Evolutionary conservation across 2,113 vertebrate species (phyloP).

Genomic region (Tinamus guttatus): DNA sequence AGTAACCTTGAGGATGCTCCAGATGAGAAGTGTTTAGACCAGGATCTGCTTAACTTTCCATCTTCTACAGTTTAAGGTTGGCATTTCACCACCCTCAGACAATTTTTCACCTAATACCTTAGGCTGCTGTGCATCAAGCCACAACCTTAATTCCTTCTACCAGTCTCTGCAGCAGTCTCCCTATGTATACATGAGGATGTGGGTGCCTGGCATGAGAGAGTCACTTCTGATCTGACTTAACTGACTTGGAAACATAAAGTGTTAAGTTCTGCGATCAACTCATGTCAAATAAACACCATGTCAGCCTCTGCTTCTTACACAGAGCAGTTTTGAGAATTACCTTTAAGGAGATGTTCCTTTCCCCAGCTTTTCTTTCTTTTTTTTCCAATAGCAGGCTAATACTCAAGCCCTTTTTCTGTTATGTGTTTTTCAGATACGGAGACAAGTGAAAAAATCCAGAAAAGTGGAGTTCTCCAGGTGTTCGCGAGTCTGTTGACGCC

Average conservation of each 20-base stretch:
- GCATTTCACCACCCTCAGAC: not conserved
- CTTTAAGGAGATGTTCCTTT: not conserved
- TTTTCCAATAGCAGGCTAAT: conserved; percentile 23
- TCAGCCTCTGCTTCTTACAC: not conserved
- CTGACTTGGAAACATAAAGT: not conserved
- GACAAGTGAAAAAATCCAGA: conserved; percentile 94
- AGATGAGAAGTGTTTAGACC: not conserved
- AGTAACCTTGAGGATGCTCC: not conserved
- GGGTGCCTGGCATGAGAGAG: not conserved
- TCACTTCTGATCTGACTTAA: not conserved
- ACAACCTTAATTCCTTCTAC: not conserved
- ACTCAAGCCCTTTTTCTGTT: conserved; percentile 23
- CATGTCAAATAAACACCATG: not conserved
- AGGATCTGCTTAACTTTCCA: not conserved
- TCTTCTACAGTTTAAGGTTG: not conserved
- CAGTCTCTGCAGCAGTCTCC: not conserved
- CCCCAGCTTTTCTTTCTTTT: not conserved
- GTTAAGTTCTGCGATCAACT: not conserved
- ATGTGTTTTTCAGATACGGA: conserved; percentile 86
- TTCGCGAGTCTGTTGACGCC: conserved; percentile 87
- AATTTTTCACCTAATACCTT: no score
- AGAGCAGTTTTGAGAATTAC: not conserved
- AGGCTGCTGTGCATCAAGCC: not conserved
- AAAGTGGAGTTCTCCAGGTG: conserved; percentile 88
- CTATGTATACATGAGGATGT: not conserved